Conservation (phyloP, 2,888 invertebrate species). For the Oligia fasciuncula region DNA sequence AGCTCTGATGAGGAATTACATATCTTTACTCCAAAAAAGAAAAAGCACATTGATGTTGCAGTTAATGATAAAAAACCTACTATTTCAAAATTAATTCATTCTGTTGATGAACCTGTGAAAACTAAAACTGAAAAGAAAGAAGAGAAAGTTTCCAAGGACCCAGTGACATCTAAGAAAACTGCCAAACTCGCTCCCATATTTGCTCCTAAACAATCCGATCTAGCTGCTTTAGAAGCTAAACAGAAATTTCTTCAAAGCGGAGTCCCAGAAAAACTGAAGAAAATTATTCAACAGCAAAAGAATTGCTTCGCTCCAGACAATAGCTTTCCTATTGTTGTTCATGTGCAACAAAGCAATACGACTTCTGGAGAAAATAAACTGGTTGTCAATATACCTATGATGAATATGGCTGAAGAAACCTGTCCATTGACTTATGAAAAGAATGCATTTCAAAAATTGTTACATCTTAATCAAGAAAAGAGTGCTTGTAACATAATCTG, state of each 20-base stretch:
- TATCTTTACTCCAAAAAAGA: conserved; percentile 86
- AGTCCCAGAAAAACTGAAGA: conserved; percentile 91
- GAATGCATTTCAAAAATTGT: conserved; percentile 68
- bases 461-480: conserved; percentile 56
- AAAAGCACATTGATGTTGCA: conserved; percentile 61
- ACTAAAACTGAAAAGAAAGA: conserved; percentile 49
- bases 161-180: conserved; percentile 56
- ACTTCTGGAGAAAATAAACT: conserved; percentile 7
- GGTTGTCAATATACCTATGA: conserved; percentile 40
- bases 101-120: conserved; percentile 23
- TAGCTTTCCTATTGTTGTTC: conserved; percentile 91
- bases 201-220: conserved; percentile 90
- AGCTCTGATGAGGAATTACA: conserved; percentile 86
- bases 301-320: conserved; percentile 78
- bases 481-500: conserved; percentile 25
- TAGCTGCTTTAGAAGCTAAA: conserved; percentile 91
- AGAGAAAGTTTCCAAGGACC: conserved; percentile 44
- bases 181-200: conserved; percentile 93
- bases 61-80: conserved; percentile 8
- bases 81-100: conserved; percentile 17
- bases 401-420: conserved; percentile 38
- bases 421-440: conserved; percentile 38
- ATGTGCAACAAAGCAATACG: conserved; percentile 89
- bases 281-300: conserved; percentile 87
- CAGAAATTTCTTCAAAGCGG: conserved; percentile 93